phyloP scores from a whole-genome alignment of 2,888 invertebrate species.

The Pimpla rufipes region DNA sequence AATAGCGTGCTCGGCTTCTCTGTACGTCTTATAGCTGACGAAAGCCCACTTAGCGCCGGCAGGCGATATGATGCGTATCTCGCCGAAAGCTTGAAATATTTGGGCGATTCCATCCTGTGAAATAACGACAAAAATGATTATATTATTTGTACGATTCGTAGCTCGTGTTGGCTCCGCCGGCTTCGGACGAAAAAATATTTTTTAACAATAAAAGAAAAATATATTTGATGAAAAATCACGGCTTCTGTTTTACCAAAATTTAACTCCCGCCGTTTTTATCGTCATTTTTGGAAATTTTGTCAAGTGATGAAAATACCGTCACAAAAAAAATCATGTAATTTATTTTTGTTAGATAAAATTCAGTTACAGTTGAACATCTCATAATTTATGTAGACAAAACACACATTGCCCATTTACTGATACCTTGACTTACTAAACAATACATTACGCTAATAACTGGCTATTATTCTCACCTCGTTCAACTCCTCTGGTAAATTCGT shows the following conservation, averaged over 20 bases:
- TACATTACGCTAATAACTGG: too few species aligned
- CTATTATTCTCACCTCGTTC: slow-evolving; percentile 72
- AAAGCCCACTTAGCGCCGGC: slow-evolving; percentile 74
- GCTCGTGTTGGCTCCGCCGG: not conserved
- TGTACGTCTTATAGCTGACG: slow-evolving; percentile 74
- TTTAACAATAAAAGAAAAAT: not conserved
- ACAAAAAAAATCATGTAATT: too few species aligned
- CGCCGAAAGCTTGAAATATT: slow-evolving; percentile 75
- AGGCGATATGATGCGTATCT: slow-evolving; percentile 70
- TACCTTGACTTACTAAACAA: too few species aligned
- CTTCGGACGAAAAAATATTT: slow-evolving; percentile 6
- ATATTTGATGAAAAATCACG: slow-evolving; percentile 5
- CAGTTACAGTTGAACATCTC: too few species aligned
- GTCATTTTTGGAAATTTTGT: too few species aligned
- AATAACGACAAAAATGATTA: slow-evolving; percentile 17
- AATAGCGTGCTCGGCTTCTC: slow-evolving; percentile 80
- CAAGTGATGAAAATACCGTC: too few species aligned
- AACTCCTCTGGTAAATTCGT: slow-evolving; percentile 77
- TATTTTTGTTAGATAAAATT: too few species aligned
- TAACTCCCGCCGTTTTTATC: too few species aligned
- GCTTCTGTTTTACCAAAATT: too few species aligned
- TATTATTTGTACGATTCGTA: not conserved
- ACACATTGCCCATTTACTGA: too few species aligned
- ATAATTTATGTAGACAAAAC: too few species aligned
- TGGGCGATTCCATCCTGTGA: slow-evolving; percentile 74